phyloP scores from a whole-genome alignment of 2,888 invertebrate species.

The Alcis repandata region DNA sequence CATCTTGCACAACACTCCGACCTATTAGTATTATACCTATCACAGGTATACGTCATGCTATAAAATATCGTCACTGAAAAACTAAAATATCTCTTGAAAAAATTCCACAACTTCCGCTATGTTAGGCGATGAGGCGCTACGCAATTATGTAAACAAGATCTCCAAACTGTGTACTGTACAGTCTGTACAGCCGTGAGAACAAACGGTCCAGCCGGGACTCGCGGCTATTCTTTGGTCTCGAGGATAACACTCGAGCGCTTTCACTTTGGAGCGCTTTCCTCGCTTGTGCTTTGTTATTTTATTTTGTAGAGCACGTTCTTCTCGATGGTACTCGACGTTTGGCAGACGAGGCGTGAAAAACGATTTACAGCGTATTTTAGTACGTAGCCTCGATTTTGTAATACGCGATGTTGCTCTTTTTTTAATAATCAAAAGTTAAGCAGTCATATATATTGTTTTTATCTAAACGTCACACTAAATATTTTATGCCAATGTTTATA shows the following conservation, averaged over 20 bases:
- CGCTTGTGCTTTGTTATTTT: background rate
- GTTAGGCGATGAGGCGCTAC: slow-evolving; percentile 37
- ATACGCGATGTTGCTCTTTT: too few species aligned
- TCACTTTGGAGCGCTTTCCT: background rate
- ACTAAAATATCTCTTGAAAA: slow-evolving; percentile 64
- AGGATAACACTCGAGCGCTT: background rate
- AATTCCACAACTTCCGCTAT: slow-evolving; percentile 65
- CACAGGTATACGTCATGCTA: slow-evolving; percentile 54
- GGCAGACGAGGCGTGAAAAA: background rate
- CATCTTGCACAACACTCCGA: slow-evolving; percentile 62
- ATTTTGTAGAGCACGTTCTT: background rate
- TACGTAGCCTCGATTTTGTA: too few species aligned
- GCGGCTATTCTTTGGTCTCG: background rate
- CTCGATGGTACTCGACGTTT: background rate
- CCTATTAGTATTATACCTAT: slow-evolving; percentile 23
- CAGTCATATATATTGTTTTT: too few species aligned
- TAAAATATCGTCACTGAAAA: slow-evolving; percentile 51
- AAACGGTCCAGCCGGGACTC: background rate
- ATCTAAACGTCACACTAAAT: too few species aligned
- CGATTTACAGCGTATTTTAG: too few species aligned
- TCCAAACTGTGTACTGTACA: slow-evolving; percentile 10
- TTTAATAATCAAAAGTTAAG: too few species aligned
- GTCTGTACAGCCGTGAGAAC: slow-evolving; percentile 22
- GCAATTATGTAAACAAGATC: slow-evolving; percentile 41
- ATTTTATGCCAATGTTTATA: background rate